Conservation (phyloP, 2,888 invertebrate species). For the Ophonus ardosiacus region DNA sequence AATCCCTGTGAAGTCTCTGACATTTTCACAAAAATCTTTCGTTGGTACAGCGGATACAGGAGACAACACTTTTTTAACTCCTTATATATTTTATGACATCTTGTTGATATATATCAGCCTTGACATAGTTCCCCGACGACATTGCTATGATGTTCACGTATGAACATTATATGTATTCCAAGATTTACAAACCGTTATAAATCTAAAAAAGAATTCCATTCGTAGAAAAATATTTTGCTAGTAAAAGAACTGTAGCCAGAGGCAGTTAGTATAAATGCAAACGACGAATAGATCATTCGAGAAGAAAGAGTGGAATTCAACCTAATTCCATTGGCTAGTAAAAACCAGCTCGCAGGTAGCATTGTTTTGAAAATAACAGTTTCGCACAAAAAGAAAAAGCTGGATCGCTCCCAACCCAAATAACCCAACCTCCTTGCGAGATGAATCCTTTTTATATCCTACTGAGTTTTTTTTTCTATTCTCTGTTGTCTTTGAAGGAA, state of each 20-base stretch:
- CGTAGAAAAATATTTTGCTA: neutral
- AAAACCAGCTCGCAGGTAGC: constrained; percentile 40
- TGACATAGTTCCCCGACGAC: no score
- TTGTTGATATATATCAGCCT: no score
- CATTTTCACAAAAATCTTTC: no score
- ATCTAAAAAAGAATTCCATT: neutral
- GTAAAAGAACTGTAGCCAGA: neutral
- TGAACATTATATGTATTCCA: neutral
- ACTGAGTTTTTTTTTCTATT: constrained; percentile 58
- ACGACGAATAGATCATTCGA: neutral
- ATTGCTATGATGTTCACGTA: neutral
- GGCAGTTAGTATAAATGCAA: neutral
- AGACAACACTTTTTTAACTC: no score
- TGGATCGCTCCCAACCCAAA: neutral
- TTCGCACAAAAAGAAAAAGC: constrained; percentile 36
- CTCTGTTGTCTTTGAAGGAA: constrained; percentile 62
- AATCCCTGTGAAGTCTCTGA: no score
- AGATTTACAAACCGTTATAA: neutral
- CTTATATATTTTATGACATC: no score
- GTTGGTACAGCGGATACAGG: no score
- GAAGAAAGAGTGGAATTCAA: neutral
- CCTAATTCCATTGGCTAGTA: neutral
- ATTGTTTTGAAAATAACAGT: constrained; percentile 50
- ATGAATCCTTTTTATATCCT: constrained; percentile 63
- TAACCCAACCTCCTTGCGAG: constrained; percentile 3